A percentile compares a stretch with the other conserved stretches of the same genome.
Conservation (phyloP, 2,797 vertebrate genomes). For the Lithobates pipiens region DNA sequence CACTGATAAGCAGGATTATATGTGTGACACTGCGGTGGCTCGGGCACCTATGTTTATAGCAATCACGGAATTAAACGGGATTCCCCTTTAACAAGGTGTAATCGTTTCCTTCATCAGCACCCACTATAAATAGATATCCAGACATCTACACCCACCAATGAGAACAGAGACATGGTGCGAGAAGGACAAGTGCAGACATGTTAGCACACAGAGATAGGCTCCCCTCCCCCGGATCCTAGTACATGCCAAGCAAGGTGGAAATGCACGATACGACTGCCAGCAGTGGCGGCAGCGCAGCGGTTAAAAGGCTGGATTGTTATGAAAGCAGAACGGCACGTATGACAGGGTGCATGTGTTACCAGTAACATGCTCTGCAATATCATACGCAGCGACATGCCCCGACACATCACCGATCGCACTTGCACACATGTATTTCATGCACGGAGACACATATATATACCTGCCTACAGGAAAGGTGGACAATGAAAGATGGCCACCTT, state of each 20-base stretch:
- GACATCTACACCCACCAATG: conserved; percentile 1
- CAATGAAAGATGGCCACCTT: conserved; percentile 4
- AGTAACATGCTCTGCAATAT: conserved; percentile 10
- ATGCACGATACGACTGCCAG: no score
- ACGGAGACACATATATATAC: background rate
- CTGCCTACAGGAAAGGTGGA: conserved; percentile 12
- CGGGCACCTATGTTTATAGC: background rate
- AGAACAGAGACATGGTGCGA: background rate
- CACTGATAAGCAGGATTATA: background rate
- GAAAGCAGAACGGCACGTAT: background rate
- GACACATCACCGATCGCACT: background rate
- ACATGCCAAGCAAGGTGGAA: conserved; percentile 11
- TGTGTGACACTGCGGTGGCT: background rate
- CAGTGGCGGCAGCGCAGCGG: background rate
- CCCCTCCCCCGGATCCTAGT: background rate
- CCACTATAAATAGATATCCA: conserved; percentile 4
- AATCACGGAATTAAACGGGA: background rate
- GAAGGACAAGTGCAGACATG: conserved; percentile 29
- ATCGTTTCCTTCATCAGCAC: conserved; percentile 5
- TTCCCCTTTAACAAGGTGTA: conserved; percentile 13
- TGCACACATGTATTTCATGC: background rate
- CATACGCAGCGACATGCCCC: conserved; percentile 9
- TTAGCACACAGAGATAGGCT: background rate
- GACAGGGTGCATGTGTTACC: conserved; percentile 10
- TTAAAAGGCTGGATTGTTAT: conserved; percentile 1